Evolutionary conservation across 2,113 vertebrate species (phyloP), one percentile per base, ranked within the genome.

Genomic region (Ailurus styani): DNA sequence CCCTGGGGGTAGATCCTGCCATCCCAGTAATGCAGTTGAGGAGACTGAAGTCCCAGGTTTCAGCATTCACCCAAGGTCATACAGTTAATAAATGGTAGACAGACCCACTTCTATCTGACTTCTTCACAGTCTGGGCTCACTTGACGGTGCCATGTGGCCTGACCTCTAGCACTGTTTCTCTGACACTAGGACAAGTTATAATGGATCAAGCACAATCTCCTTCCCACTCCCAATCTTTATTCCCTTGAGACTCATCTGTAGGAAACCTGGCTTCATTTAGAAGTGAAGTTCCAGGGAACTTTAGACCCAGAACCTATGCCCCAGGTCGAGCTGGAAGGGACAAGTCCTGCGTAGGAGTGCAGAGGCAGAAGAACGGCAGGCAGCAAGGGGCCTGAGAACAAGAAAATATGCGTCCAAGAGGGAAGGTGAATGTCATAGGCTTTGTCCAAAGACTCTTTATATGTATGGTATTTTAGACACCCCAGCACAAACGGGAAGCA

Each of bases 361-460:
- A 89, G 2, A 60, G 54, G 54, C 66, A 54, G 13, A 31, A 7
- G 29, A 25, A 55, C 11, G 37, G 27, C 29, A 6, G 17, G 40
- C 0, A 86, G 57, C 50, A 40, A 31, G 42, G 29, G 20, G 27
- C 23, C 64, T 0, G 31, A 57, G 21, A 60, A 57, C 1, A 8
- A 4, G 4, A n/a, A 10, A 15, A 2, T 0, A 20, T 0, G 23
- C 3, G 66, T 25, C 45, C 93, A 13, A 4, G 17, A 91, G 52
- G 60, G 72, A 86, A 87, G 34, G n/a, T 4, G 7, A 7, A 6
- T 1, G 7, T 2, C 18, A 20, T n/a, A 17, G 18, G 31, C 3
- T 54, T 66, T 77, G 55, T 81, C 55, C 86, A 55, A 87, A 55
- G 37, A 47, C 13, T 37, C 9, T 45, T 5, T 10, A 4, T 66